These are phyloP conservation scores for Drosophila suboccidentalis DNA, from an alignment of 2,888 invertebrate species.

Conservation along the genomic window DNA sequence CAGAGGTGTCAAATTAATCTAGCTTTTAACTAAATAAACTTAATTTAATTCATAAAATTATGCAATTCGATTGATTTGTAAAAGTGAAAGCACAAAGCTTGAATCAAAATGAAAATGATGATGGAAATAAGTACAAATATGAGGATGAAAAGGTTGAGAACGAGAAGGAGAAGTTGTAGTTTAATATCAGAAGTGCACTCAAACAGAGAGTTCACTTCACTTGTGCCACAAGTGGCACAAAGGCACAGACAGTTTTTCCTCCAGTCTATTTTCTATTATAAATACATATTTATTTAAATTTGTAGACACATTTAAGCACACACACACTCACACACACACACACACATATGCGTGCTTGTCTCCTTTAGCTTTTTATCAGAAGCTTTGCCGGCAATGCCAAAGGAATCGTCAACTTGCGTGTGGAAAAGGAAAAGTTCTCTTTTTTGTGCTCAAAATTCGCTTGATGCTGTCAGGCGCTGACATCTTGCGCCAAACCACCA, in stretches of 20 bases:
- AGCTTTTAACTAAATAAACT: neutral
- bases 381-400: conserved; percentile 24
- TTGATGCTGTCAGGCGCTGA: conserved; percentile 51
- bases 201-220: conserved; percentile 7
- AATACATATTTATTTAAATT: conserved; percentile 26
- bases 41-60: neutral
- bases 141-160: neutral
- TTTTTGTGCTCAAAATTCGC: conserved; percentile 44
- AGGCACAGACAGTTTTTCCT: conserved; percentile 9
- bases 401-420: conserved; percentile 53
- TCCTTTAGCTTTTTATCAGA: conserved; percentile 29
- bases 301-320: conserved; percentile 15
- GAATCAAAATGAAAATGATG: neutral
- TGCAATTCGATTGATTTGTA: conserved; percentile 1
- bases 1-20: neutral
- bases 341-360: neutral
- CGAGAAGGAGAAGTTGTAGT: neutral
- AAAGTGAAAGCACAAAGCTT: conserved; percentile 4
- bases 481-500: conserved; percentile 17
- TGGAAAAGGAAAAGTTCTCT: conserved; percentile 43
- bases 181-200: conserved; percentile 11
- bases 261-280: conserved; percentile 18
- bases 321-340: conserved; percentile 6
- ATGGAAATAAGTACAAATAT: neutral
- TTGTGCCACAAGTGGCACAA: conserved; percentile 26